Evolutionary conservation across 1,140 invertebrate genomes (phyloP), one percentile per base, ranked within the genome.

Genomic region (Macrosteles quadrilineatus): DNA sequence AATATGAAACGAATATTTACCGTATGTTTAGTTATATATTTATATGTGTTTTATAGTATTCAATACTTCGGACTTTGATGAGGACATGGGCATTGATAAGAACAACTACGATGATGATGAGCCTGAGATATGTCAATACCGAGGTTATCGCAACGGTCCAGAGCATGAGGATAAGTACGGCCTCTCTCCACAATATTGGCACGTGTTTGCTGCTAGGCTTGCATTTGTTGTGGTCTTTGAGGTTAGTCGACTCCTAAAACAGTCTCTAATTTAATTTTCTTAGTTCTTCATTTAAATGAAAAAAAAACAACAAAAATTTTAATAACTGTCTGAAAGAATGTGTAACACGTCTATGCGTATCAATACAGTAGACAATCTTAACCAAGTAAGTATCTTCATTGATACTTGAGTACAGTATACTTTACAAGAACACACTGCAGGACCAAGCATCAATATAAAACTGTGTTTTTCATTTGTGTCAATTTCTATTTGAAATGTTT

Each of bases 161-260:
- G 82, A 89, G 65, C 31, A 75, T 30, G 71, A 79, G 0, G 86
- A 91, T 47, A 85, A 88, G 0, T 97, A 97, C 77, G 88, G 88
- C 0, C 85, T 94, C 0, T 95, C 92, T 69, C 88, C 90, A 0
- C 89, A 93, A 73, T 96, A 96, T 78, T 98, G 95, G 95, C 95
- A 97, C 77, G 92, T 98, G 14, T 94, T 97, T 80, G 94, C 95
- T 0, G 95, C 95, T 0, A 84, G 95, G 73, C 82, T 98, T 9
- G 93, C 93, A 0, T 98, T 98, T 76, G 94, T 98, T 3, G 92
- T 96, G 0, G 88, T 96, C 1, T 98, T 97, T 83, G 95, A 98
- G 85, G 95, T 97, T 80, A 77, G 75, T 66, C 32, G 4, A 36
- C n/a, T n/a, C n/a, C n/a, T n/a, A n/a, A n/a, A n/a, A n/a, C n/a